A percentile compares a stretch with the other conserved stretches of the same genome.
These are phyloP conservation scores for Crambe crambe DNA, from an alignment of 37 sponge, comb jelly and placozoan species.

Conservation along the genomic window DNA sequence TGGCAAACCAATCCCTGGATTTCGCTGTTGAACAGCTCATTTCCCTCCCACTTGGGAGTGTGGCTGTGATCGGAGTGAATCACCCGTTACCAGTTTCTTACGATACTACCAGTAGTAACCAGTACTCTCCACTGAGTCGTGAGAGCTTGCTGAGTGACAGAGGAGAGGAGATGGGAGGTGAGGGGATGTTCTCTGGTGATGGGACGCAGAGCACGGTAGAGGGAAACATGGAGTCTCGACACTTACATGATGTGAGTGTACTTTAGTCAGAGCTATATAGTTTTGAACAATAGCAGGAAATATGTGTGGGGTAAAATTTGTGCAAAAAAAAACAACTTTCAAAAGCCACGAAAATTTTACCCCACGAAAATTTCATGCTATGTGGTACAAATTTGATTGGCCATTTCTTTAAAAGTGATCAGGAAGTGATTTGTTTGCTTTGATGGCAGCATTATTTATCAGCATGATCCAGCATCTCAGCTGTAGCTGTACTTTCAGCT, in stretches of 20 bases:
- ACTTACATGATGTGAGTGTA: background rate
- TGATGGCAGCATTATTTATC: too few relatives aligned
- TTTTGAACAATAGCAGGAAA: background rate
- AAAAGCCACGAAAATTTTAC: too few relatives aligned
- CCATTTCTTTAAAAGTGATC: too few relatives aligned
- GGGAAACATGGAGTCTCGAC: background rate
- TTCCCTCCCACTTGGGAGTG: constrained; percentile 20
- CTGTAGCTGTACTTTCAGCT: too few relatives aligned
- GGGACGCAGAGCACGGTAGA: background rate
- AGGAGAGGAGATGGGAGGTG: background rate
- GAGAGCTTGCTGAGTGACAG: background rate
- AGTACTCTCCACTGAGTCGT: constrained; percentile 13
- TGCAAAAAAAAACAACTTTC: too few relatives aligned
- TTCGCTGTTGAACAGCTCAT: constrained; percentile 62
- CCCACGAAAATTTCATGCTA: too few relatives aligned
- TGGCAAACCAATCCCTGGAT: constrained; percentile 37
- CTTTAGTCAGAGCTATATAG: background rate
- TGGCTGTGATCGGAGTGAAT: constrained; percentile 39
- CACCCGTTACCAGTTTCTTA: constrained; percentile 36
- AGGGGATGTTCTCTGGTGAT: background rate
- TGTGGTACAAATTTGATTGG: too few relatives aligned
- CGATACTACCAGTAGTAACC: constrained; percentile 24
- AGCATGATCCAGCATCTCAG: too few relatives aligned
- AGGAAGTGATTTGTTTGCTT: too few relatives aligned
- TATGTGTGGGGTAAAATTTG: background rate